Percentiles rank a stretch among this genome's conserved stretches.
Evolutionary conservation across 2,888 invertebrate species (phyloP).

Genomic region (Tipula confusa): DNA sequence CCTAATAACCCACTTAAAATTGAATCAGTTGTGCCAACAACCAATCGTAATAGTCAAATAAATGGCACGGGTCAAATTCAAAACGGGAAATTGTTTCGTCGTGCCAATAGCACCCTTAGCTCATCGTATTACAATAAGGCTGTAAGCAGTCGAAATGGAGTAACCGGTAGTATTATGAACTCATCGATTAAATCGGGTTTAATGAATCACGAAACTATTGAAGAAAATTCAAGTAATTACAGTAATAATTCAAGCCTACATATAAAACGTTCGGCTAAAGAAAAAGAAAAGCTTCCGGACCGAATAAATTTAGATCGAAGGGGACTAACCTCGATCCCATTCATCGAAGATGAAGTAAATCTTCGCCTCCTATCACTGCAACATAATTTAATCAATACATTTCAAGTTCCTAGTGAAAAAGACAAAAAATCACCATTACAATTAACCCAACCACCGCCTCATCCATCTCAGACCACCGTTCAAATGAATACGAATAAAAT

Average conservation of each 20-base stretch:
- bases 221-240: neutral
- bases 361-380: slow-evolving; percentile 83
- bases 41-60: slow-evolving; percentile 43
- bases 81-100: slow-evolving; percentile 43
- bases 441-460: neutral
- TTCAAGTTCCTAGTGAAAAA: slow-evolving; percentile 47
- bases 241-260: slow-evolving; percentile 51
- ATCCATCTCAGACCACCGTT: neutral
- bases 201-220: neutral
- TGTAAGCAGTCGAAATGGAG: neutral
- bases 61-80: neutral
- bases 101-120: slow-evolving; percentile 49
- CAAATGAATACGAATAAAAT: neutral
- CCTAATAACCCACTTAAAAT: slow-evolving; percentile 47
- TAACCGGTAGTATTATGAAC: neutral
- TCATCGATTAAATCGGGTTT: neutral
- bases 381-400: slow-evolving; percentile 75
- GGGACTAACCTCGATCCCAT: slow-evolving; percentile 76
- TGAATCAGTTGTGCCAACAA: slow-evolving; percentile 50
- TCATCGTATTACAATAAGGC: slow-evolving; percentile 39
- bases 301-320: slow-evolving; percentile 82
- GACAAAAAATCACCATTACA: neutral
- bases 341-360: slow-evolving; percentile 73
- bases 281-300: slow-evolving; percentile 80
- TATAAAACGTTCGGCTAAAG: slow-evolving; percentile 66